These are phyloP conservation scores for Psittacula derbiana DNA, from an alignment of 2,797 vertebrate genomes.

Conservation along the genomic window DNA sequence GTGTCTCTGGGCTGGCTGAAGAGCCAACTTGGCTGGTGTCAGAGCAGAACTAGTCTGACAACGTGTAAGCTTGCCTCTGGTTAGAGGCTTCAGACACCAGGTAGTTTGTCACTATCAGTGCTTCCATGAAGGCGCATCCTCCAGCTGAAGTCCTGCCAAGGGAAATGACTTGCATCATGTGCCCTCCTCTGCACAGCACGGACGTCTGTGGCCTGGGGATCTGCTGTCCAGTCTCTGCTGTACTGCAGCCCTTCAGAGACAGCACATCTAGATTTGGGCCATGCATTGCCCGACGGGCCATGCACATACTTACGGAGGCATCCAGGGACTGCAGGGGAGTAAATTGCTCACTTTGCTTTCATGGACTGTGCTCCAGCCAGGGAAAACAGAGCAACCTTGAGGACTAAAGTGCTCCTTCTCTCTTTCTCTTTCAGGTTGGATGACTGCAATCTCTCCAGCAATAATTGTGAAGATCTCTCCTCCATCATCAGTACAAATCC, in stretches of 20 bases:
- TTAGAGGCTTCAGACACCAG: neutral
- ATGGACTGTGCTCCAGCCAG: neutral
- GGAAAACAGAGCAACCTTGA: neutral
- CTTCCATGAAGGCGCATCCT: neutral
- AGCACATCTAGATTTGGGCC: neutral
- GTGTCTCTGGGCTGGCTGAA: neutral
- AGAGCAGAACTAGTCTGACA: neutral
- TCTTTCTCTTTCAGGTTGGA: slow-evolving; percentile 56
- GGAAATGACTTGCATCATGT: neutral
- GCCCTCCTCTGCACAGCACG: neutral
- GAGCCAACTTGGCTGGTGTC: neutral
- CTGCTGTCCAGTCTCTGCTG: neutral
- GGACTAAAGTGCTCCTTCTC: neutral
- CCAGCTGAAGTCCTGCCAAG: neutral
- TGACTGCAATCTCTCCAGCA: slow-evolving; percentile 72
- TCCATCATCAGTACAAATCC: slow-evolving; percentile 56
- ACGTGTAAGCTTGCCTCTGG: neutral
- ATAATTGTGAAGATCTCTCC: slow-evolving; percentile 62
- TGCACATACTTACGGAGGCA: rapidly evolving
- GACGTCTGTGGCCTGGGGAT: neutral
- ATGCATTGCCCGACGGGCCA: rapidly evolving
- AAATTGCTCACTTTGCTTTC: neutral
- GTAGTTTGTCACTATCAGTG: neutral
- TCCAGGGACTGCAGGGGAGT: neutral
- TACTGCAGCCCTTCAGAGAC: neutral